A percentile compares a stretch with the other conserved stretches of the same genome.
These are phyloP conservation scores for Ochotona princeps DNA, from an alignment of 2,113 vertebrate species.

Conservation along the genomic window DNA sequence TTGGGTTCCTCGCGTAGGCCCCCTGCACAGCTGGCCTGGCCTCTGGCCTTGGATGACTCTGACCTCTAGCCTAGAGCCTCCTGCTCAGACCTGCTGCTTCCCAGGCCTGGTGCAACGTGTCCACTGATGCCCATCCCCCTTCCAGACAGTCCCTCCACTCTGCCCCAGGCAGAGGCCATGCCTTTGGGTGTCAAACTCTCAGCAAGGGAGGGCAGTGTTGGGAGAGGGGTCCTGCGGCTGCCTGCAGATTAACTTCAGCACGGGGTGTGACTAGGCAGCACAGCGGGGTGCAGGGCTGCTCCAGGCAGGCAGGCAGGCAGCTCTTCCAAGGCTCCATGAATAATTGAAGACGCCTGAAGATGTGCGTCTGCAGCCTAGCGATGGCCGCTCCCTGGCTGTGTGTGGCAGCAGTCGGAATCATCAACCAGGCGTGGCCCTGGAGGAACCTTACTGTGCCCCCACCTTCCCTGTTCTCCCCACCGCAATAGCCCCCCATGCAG, in stretches of 20 bases:
- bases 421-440: background rate
- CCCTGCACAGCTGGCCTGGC: background rate
- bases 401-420: no score
- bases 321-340: slow-evolving; percentile 56
- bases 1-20: background rate
- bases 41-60: background rate
- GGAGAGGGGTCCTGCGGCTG: no score
- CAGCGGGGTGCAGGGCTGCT: background rate
- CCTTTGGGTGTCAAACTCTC: background rate
- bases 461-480: background rate
- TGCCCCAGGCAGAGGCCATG: background rate
- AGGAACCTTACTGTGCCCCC: background rate
- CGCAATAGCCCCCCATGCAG: background rate
- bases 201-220: background rate
- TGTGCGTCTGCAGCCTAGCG: background rate
- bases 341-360: slow-evolving; percentile 67
- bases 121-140: background rate
- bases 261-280: background rate
- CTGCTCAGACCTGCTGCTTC: background rate
- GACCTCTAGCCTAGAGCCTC: background rate
- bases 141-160: background rate
- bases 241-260: background rate
- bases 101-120: background rate
- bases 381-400: rapidly evolving
- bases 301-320: slow-evolving; percentile 24